A percentile compares a stretch with the other conserved stretches of the same genome.
These are phyloP conservation scores for Koerneria pararmatus DNA, from an alignment of 2,888 invertebrate species.

Conservation along the genomic window DNA sequence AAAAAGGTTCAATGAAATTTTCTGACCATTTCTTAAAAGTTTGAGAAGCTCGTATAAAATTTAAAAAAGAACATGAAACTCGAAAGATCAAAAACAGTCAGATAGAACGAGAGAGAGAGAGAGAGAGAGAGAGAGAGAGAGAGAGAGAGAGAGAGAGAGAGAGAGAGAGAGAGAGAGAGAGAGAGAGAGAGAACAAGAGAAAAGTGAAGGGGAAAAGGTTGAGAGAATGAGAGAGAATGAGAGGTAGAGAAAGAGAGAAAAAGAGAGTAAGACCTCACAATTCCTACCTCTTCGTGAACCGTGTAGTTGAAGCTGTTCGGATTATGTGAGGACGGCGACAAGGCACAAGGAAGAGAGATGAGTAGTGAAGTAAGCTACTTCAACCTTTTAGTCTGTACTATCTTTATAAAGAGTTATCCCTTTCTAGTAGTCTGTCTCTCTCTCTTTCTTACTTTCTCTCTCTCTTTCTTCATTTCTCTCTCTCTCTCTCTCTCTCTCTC, in stretches of 20 bases:
- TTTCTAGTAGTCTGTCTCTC: too few relatives aligned
- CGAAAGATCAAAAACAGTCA: too few relatives aligned
- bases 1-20: too few relatives aligned
- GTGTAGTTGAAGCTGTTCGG: not conserved
- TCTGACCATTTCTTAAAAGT: too few relatives aligned
- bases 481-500: not conserved
- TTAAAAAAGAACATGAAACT: too few relatives aligned
- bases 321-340: not conserved
- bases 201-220: constrained; percentile 1
- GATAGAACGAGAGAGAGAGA: too few relatives aligned
- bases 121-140: constrained; percentile 4
- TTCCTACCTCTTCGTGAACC: not conserved
- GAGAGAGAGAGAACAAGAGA: constrained; percentile 6
- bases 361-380: too few relatives aligned
- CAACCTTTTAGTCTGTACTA: too few relatives aligned
- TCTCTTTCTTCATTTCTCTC: not conserved
- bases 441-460: too few relatives aligned
- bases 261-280: not conserved
- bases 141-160: constrained; percentile 4
- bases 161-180: constrained; percentile 9
- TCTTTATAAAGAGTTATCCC: too few relatives aligned
- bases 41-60: too few relatives aligned
- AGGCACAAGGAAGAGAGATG: not conserved
- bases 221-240: not conserved
- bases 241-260: constrained; percentile 4